Conservation (phyloP, 2,797 vertebrate genomes). For the Gila robusta region DNA sequence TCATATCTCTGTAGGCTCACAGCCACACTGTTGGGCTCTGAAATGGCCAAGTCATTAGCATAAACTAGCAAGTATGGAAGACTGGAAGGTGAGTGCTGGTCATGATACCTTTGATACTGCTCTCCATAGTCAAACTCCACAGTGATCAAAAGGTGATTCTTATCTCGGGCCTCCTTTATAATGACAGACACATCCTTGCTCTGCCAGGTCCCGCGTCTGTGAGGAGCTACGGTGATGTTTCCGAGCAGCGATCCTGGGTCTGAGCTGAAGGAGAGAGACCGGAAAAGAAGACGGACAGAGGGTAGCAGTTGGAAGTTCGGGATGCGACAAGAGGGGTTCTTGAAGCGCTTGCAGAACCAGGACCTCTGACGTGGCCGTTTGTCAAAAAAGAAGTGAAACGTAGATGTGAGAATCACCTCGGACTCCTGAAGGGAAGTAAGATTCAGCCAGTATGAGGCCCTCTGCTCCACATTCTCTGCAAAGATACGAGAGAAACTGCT, state of each 20-base stretch:
- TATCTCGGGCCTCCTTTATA: slow-evolving; percentile 79
- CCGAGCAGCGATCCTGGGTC: slow-evolving; percentile 80
- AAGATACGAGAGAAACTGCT: slow-evolving; percentile 77
- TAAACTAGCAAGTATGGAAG: slow-evolving; percentile 90
- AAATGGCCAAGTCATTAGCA: slow-evolving; percentile 90
- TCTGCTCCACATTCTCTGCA: slow-evolving; percentile 74
- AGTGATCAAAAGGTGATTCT: slow-evolving; percentile 79
- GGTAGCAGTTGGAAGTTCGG: slow-evolving; percentile 70
- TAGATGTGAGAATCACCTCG: slow-evolving; percentile 87
- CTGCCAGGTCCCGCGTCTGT: slow-evolving; percentile 87
- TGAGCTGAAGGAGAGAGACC: slow-evolving; percentile 75
- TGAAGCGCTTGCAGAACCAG: slow-evolving; percentile 82
- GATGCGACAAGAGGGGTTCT: slow-evolving; percentile 76
- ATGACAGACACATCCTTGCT: slow-evolving; percentile 85
- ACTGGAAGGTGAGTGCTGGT: slow-evolving; percentile 66
- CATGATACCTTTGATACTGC: slow-evolving; percentile 71
- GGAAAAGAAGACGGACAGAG: slow-evolving; percentile 80
- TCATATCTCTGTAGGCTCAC: slow-evolving; percentile 91
- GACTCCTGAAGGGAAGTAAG: slow-evolving; percentile 91
- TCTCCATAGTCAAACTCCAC: slow-evolving; percentile 82
- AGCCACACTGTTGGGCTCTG: slow-evolving; percentile 94
- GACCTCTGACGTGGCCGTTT: slow-evolving; percentile 79
- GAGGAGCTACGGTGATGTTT: slow-evolving; percentile 81
- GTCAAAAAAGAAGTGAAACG: slow-evolving; percentile 88
- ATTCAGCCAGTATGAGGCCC: slow-evolving; percentile 86